Percentiles rank a stretch among this genome's conserved stretches.
phyloP scores from a whole-genome alignment of 2,113 vertebrate species.

The Siniperca chuatsi region DNA sequence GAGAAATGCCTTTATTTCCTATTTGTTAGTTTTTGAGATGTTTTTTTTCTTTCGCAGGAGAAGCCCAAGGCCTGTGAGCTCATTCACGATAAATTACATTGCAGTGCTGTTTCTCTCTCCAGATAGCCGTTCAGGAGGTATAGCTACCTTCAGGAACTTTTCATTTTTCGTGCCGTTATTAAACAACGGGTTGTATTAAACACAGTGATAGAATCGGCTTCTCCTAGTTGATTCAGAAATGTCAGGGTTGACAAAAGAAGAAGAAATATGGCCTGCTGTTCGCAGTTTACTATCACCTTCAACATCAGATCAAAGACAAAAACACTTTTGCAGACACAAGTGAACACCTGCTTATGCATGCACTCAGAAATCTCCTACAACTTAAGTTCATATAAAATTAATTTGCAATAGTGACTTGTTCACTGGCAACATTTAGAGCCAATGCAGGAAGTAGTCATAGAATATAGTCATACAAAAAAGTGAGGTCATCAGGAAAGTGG shows the following conservation, averaged over 20 bases:
- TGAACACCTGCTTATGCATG: neutral
- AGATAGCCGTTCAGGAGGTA: slow-evolving; percentile 78
- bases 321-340: neutral
- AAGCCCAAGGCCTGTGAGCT: slow-evolving; percentile 74
- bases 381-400: neutral
- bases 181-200: slow-evolving; percentile 72
- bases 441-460: neutral
- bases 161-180: slow-evolving; percentile 83
- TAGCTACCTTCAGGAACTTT: slow-evolving; percentile 80
- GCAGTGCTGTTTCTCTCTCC: slow-evolving; percentile 76
- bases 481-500: neutral
- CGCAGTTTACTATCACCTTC: slow-evolving; percentile 42
- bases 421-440: neutral
- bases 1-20: slow-evolving; percentile 77
- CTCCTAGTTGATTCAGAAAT: slow-evolving; percentile 70
- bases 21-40: slow-evolving; percentile 80
- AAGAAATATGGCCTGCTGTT: slow-evolving; percentile 56
- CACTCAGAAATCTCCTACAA: neutral
- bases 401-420: neutral
- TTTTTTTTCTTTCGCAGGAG: slow-evolving; percentile 58
- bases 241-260: slow-evolving; percentile 58
- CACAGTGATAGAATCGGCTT: slow-evolving; percentile 69
- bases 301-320: slow-evolving; percentile 39
- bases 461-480: neutral
- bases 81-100: slow-evolving; percentile 83